A percentile compares a stretch with the other conserved stretches of the same genome.
These are phyloP conservation scores for Acanthococcus lagerstroemiae DNA, from an alignment of 2,888 invertebrate species.

Conservation along the genomic window DNA sequence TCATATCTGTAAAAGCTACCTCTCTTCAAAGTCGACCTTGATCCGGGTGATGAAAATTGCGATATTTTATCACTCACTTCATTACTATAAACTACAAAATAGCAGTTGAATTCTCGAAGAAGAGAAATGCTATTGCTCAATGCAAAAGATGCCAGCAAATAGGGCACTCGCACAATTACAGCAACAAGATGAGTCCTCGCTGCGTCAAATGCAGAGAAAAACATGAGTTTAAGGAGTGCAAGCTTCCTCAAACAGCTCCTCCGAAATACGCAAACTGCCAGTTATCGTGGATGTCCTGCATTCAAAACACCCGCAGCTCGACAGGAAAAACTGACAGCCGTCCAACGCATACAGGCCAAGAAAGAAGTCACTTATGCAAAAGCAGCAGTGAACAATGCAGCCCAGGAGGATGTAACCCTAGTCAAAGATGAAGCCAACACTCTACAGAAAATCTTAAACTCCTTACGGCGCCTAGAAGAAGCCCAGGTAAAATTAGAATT, in stretches of 20 bases:
- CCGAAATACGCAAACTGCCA: neutral
- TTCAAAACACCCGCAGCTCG: neutral
- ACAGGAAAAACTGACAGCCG: neutral
- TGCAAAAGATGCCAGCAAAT: too few species aligned
- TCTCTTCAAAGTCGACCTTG: neutral
- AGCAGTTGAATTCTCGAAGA: neutral
- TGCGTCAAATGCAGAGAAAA: constrained; percentile 2
- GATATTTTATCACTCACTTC: neutral
- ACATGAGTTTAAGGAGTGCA: neutral
- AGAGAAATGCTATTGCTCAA: neutral
- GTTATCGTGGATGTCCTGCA: constrained; percentile 1
- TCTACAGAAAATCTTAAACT: neutral
- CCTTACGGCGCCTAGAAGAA: neutral
- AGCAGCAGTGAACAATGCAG: neutral
- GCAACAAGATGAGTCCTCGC: neutral
- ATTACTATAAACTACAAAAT: neutral
- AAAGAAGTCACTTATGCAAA: neutral
- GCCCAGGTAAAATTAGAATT: neutral
- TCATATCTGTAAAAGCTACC: neutral
- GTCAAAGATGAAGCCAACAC: neutral
- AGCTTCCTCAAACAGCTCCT: neutral
- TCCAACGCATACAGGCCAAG: neutral
- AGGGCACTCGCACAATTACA: neutral
- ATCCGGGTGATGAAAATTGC: neutral
- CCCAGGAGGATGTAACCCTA: neutral